A percentile compares a stretch with the other conserved stretches of the same genome.
Conservation (phyloP, 2,113 vertebrate species). For the Pterophyllum scalare region DNA sequence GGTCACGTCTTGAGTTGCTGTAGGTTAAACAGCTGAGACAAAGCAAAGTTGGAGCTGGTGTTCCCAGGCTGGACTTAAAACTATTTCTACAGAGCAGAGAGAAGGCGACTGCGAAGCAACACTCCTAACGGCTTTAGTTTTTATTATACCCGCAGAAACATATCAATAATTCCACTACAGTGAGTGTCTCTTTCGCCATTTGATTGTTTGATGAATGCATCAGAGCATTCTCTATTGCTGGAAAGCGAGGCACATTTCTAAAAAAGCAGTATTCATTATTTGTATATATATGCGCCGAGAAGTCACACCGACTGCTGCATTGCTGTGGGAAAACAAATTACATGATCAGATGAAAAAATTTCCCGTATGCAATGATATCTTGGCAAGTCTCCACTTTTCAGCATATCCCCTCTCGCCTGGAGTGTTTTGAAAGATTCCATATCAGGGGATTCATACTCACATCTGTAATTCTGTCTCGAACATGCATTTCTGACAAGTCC, state of each 20-base stretch:
- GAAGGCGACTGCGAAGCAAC: slow-evolving; percentile 5
- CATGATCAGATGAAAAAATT: slow-evolving; percentile 12
- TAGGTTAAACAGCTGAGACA: slow-evolving; percentile 31
- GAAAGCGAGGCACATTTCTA: slow-evolving; percentile 7
- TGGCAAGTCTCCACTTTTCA: not conserved
- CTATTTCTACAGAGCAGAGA: slow-evolving; percentile 21
- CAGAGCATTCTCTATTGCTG: slow-evolving; percentile 15
- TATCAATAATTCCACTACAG: slow-evolving; percentile 19
- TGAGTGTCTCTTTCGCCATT: slow-evolving; percentile 22
- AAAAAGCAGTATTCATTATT: slow-evolving; percentile 29
- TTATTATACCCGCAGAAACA: slow-evolving; percentile 10
- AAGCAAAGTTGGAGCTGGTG: slow-evolving; percentile 22
- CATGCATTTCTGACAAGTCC: slow-evolving; percentile 40
- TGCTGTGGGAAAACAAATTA: slow-evolving; percentile 12
- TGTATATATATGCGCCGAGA: slow-evolving; percentile 29
- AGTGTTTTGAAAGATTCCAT: slow-evolving; percentile 8
- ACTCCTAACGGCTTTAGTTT: not conserved
- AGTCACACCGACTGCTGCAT: slow-evolving; percentile 13
- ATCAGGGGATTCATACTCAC: slow-evolving; percentile 5
- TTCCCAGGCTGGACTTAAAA: slow-evolving; percentile 38
- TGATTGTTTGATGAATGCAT: slow-evolving; percentile 37
- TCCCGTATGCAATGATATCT: not conserved
- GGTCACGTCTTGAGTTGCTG: not conserved
- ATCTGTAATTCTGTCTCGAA: slow-evolving; percentile 8
- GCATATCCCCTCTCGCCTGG: not conserved